phyloP scores from a whole-genome alignment of 2,113 vertebrate species.

The Platycercus adscitus region DNA sequence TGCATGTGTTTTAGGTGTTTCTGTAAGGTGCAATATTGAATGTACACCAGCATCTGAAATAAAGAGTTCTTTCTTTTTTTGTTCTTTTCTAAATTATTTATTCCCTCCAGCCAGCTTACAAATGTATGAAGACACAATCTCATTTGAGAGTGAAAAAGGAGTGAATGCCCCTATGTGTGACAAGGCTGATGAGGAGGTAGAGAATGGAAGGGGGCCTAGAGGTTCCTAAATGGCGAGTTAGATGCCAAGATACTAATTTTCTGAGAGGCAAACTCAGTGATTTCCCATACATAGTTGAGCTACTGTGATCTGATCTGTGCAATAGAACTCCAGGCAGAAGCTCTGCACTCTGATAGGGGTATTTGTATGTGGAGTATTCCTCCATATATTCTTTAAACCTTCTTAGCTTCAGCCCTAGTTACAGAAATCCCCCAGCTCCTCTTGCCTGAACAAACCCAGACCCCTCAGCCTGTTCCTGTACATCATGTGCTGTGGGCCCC shows the following conservation, averaged over 20 bases:
- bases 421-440: not conserved
- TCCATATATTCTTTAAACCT: not conserved
- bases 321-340: not conserved
- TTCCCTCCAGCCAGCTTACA: not conserved
- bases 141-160: not conserved
- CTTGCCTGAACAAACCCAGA: not conserved
- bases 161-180: not conserved
- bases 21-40: not conserved
- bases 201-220: not conserved
- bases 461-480: not conserved
- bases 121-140: not conserved
- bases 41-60: constrained; percentile 18
- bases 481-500: not conserved
- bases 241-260: not conserved
- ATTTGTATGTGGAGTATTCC: not conserved
- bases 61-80: not conserved
- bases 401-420: not conserved
- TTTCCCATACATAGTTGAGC: not conserved
- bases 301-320: not conserved
- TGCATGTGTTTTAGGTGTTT: not conserved
- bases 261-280: not conserved
- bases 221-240: not conserved
- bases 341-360: fast-evolving
- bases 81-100: not conserved
- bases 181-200: not conserved